Evolutionary conservation across 2,797 vertebrate genomes (phyloP), one percentile per base, ranked within the genome.

Genomic region (Tadarida brasiliensis): DNA sequence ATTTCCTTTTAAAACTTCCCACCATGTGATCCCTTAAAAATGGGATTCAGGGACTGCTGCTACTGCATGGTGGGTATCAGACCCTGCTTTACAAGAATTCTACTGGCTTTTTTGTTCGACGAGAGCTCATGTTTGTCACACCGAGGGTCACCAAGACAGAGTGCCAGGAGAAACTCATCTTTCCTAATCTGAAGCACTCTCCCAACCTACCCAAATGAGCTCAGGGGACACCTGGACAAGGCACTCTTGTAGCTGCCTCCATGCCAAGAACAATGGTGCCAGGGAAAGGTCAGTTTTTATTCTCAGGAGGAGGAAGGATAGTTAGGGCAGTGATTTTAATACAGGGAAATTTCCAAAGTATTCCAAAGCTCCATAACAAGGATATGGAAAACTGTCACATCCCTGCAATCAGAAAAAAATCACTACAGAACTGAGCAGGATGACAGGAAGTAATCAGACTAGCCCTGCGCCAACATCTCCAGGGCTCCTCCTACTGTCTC

Each of bases 261-360:
- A 49, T 11, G 81, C 80, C 68, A 87, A 61, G 33, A 70, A 73
- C 68, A 47, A 24, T 24, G 51, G 51, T 10, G 44, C 24, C 54
- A 56, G 9, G 28, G 1, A 59, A 68, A 93, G 22, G n/a, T 20
- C 74, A 10, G 30, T 30, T 49, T 89, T 44, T 54, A 95, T 54
- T 90, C 77, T 90, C 24, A 71, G 33, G 26, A 71, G 77, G 28
- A 93, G 17, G 65, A 74, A 89, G 59, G 59, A 78, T 44, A 44
- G n/a, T 39, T 63, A 73, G 96, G 85, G 85, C 85, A 95, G 93
- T 95, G 96, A 90, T 89, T 91, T 93, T 51, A 89, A 87, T 4
- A 93, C 26, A 94, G 39, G n/a, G 59, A 82, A 56, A 61, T 78
- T 49, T 73, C 47, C 16, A 47, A 59, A 56, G 65, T 17, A 16